phyloP scores from a whole-genome alignment of 2,113 vertebrate genomes.

The Acanthochromis polyacanthus region DNA sequence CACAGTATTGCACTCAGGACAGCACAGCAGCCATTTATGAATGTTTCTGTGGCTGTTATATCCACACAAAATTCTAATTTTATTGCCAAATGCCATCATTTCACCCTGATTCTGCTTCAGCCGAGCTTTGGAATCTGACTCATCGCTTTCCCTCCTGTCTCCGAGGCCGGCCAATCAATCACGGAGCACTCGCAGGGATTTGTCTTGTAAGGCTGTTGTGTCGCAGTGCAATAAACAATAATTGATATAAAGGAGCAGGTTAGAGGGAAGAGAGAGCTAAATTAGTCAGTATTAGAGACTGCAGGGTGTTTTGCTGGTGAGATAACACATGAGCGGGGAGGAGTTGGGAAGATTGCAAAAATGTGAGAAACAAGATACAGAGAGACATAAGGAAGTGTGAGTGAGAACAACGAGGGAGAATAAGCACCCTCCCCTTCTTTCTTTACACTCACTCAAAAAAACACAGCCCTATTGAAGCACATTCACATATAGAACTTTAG shows the following conservation, averaged over 20 bases:
- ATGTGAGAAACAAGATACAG: slow-evolving; percentile 27
- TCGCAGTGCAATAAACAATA: slow-evolving; percentile 60
- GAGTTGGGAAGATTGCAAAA: slow-evolving; percentile 15
- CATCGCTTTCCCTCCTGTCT: not conserved
- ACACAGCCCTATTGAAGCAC: not conserved
- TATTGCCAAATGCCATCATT: not conserved
- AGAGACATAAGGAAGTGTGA: not conserved
- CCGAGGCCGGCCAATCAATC: slow-evolving; percentile 40
- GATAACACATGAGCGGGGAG: slow-evolving; percentile 11
- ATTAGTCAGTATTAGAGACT: slow-evolving; percentile 49
- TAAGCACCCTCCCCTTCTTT: not conserved
- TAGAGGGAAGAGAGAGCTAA: slow-evolving; percentile 23
- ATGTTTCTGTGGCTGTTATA: not conserved
- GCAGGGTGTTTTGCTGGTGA: slow-evolving; percentile 38
- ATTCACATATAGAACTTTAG: no score
- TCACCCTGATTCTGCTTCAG: not conserved
- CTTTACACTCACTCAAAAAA: not conserved
- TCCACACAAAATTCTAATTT: not conserved
- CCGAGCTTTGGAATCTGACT: not conserved
- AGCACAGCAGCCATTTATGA: not conserved
- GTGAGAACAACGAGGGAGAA: slow-evolving; percentile 11
- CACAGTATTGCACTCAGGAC: not conserved
- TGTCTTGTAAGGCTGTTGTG: slow-evolving; percentile 47
- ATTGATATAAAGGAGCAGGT: slow-evolving; percentile 67
- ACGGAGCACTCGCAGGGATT: slow-evolving; percentile 24